Evolutionary conservation across 1,140 invertebrate genomes (phyloP), one percentile per base, ranked within the genome.

Genomic region (Polypedilum vanderplanki): DNA sequence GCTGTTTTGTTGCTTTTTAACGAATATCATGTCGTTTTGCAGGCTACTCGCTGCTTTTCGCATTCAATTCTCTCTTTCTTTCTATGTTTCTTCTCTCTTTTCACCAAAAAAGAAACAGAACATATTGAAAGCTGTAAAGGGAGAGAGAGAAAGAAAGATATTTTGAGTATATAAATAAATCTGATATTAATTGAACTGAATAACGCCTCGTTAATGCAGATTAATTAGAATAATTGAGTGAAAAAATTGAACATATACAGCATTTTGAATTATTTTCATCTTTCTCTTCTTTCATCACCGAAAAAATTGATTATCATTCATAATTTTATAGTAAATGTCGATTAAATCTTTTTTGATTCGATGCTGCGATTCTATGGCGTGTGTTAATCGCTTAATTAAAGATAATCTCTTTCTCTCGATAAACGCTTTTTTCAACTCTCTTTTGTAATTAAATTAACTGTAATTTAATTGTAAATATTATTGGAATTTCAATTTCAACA

Each of bases 171-270:
- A 57, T n/a, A 57, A 57, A 57, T 57, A 57, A 57, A 57, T 57
- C 46, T n/a, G 9, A 57, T 57, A 57, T 57, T 57, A 57, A 57
- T 57, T 57, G 46, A 57, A 57, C 46, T 1, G 3, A 57, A 57
- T 57, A 57, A 57, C 46, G 46, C 46, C 46, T 57, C 46, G 46
- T 57, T 57, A 57, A n/a, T 57, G n/a, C 46, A 57, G 46, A 57
- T 57, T 12, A 57, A 57, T 57, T 57, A n/a, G 46, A n/a, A 57
- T 57, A 57, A 57, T 57, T 57, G 46, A 57, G 46, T 57, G 8
- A 57, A 57, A 57, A 57, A 57, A 46, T 33, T 33, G 5, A 1
- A 33, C 24, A 33, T 5, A 33, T 57, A 12, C 10, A n/a, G 46
- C 46, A 57, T 57, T 33, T 33, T 5, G 5, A 33, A 33, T 33